Conservation (phyloP, 2,797 vertebrate genomes). For the Macropodus opercularis region DNA sequence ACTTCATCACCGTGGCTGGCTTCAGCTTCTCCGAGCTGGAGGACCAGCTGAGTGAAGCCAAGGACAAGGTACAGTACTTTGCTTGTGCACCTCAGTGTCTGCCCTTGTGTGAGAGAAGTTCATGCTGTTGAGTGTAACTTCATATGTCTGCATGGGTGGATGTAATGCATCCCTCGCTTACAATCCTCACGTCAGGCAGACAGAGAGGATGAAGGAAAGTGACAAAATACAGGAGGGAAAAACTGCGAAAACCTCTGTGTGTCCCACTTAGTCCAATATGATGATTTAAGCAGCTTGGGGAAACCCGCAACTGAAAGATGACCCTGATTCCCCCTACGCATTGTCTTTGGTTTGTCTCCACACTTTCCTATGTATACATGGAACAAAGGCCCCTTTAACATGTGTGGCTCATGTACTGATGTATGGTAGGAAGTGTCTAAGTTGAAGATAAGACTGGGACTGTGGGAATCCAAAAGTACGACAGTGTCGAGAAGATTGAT, state of each 20-base stretch:
- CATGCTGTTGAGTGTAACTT: not conserved
- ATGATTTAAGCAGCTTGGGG: conserved; percentile 61
- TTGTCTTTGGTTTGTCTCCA: conserved; percentile 45
- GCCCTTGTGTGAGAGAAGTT: not conserved
- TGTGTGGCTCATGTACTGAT: conserved; percentile 42
- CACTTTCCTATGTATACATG: conserved; percentile 29
- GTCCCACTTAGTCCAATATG: conserved; percentile 34
- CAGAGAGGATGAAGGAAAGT: conserved; percentile 15
- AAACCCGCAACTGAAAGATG: conserved; percentile 54
- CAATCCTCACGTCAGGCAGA: conserved; percentile 15
- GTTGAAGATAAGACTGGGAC: conserved; percentile 42
- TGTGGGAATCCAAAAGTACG: conserved; percentile 34
- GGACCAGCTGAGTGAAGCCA: conserved; percentile 92
- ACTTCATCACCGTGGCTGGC: conserved; percentile 98
- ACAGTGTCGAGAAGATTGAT: conserved; percentile 46
- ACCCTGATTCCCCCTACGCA: conserved; percentile 12
- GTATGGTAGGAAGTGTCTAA: conserved; percentile 43
- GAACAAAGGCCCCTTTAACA: conserved; percentile 54
- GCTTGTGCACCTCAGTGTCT: too few relatives aligned
- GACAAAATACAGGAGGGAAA: conserved; percentile 34
- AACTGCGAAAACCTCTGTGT: conserved; percentile 39
- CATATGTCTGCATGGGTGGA: conserved; percentile 36
- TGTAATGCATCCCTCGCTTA: conserved; percentile 2
- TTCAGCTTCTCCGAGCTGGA: conserved; percentile 98
- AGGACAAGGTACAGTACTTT: conserved; percentile 83